Conservation (phyloP, 2,797 vertebrate species). For the Helostoma temminkii region DNA sequence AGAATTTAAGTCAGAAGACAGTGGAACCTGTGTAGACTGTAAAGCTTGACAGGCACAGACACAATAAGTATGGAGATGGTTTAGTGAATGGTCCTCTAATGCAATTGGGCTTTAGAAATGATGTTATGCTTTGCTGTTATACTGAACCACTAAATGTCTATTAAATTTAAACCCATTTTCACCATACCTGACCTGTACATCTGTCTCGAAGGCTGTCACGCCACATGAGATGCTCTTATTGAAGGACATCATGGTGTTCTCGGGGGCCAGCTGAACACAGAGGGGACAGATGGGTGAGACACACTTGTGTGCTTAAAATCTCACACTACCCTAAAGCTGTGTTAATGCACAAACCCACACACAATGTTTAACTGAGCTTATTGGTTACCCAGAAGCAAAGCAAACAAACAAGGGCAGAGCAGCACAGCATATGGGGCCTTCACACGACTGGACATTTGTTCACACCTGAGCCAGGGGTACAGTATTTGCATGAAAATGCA, state of each 20-base stretch:
- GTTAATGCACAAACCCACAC: constrained; percentile 23
- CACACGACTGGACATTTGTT: constrained; percentile 32
- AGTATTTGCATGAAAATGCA: background rate
- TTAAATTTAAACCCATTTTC: background rate
- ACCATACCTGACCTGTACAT: constrained; percentile 93
- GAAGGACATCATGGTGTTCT: constrained; percentile 97
- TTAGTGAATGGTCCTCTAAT: background rate
- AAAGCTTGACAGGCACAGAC: too few relatives aligned
- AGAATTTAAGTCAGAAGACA: too few relatives aligned
- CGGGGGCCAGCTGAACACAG: constrained; percentile 89
- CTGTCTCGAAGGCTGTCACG: constrained; percentile 91
- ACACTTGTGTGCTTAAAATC: constrained; percentile 16
- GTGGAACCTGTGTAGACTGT: too few relatives aligned
- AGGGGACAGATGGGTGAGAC: constrained; percentile 58
- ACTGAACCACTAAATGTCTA: background rate
- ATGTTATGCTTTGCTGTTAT: background rate
- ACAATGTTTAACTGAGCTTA: constrained; percentile 39
- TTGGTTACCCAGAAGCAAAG: constrained; percentile 33
- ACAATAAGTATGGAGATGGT: background rate
- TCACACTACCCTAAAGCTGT: constrained; percentile 34
- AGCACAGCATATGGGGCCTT: constrained; percentile 36
- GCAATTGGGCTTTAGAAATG: background rate
- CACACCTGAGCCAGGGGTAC: constrained; percentile 42
- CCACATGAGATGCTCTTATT: constrained; percentile 84
- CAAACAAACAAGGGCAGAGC: constrained; percentile 30